Evolutionary conservation across 2,113 vertebrate genomes (phyloP).

Genomic region (Nymphicus hollandicus): DNA sequence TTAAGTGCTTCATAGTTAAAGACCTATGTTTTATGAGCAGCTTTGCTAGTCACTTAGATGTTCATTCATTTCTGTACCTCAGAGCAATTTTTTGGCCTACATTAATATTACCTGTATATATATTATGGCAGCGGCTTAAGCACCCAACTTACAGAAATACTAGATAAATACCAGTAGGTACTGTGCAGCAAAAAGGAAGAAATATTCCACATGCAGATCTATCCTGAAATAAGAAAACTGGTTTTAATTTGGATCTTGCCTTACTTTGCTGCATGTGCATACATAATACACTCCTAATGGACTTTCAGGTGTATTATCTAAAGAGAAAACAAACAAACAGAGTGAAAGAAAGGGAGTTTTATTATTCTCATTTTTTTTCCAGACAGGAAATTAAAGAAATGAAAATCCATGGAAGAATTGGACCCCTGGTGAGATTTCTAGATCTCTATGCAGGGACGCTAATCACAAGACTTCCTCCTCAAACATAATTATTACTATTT

Average conservation of each 20-base stretch:
- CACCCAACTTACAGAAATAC: not conserved
- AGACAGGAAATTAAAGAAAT: constrained; percentile 21
- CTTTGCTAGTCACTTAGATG: not conserved
- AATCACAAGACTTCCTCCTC: not conserved
- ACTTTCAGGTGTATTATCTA: not conserved
- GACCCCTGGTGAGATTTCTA: not conserved
- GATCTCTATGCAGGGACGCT: not conserved
- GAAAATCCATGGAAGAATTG: not conserved
- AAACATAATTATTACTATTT: constrained; percentile 15
- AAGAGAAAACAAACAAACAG: constrained; percentile 23
- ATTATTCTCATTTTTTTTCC: constrained; percentile 12
- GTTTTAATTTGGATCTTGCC: not conserved
- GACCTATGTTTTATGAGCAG: not conserved
- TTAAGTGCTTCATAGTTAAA: not conserved
- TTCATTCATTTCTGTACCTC: not conserved
- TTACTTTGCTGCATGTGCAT: not conserved
- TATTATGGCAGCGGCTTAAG: not conserved
- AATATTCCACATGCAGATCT: not conserved
- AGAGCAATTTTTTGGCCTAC: not conserved
- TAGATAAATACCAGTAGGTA: not conserved
- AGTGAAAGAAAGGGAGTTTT: not conserved
- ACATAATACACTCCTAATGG: not conserved
- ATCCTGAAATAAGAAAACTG: not conserved
- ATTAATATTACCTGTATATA: not conserved
- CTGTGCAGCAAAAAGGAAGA: not conserved